These are phyloP conservation scores for Polietes domitor DNA, from an alignment of 2,888 invertebrate species.

Conservation along the genomic window DNA sequence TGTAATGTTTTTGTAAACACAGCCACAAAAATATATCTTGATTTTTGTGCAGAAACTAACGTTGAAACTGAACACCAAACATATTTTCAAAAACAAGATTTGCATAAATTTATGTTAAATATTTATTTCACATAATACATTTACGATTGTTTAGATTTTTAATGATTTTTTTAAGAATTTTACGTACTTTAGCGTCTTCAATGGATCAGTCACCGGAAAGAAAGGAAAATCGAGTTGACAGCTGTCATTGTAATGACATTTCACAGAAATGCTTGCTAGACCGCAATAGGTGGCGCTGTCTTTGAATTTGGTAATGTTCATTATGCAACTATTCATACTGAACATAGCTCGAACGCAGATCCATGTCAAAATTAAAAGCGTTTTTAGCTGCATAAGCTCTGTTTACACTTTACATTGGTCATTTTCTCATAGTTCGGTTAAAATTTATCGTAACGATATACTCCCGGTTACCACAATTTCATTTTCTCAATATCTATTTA, in stretches of 20 bases:
- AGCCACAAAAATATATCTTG: neutral
- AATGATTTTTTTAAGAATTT: conserved; percentile 72
- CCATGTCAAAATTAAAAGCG: too few species aligned
- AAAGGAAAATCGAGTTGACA: conserved; percentile 76
- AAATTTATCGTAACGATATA: too few species aligned
- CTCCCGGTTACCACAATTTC: too few species aligned
- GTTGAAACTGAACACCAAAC: neutral
- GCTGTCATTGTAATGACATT: conserved; percentile 63
- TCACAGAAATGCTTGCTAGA: neutral
- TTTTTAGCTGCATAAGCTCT: too few species aligned
- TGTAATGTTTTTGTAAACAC: conserved; percentile 13
- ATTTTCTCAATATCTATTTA: too few species aligned
- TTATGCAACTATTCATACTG: neutral
- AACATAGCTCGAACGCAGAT: conserved; percentile 11
- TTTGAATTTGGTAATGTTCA: neutral
- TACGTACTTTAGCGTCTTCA: conserved; percentile 80
- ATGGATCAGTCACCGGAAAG: conserved; percentile 80
- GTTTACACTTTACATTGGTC: too few species aligned
- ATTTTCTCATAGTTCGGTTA: too few species aligned
- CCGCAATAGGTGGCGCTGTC: conserved; percentile 18
- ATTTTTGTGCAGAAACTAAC: neutral
- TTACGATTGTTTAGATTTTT: conserved; percentile 71
- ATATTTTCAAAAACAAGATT: neutral
- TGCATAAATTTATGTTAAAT: neutral
- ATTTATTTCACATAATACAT: conserved; percentile 54